Conservation (phyloP, 2,888 invertebrate genomes). For the Galerucella calmariensis region DNA sequence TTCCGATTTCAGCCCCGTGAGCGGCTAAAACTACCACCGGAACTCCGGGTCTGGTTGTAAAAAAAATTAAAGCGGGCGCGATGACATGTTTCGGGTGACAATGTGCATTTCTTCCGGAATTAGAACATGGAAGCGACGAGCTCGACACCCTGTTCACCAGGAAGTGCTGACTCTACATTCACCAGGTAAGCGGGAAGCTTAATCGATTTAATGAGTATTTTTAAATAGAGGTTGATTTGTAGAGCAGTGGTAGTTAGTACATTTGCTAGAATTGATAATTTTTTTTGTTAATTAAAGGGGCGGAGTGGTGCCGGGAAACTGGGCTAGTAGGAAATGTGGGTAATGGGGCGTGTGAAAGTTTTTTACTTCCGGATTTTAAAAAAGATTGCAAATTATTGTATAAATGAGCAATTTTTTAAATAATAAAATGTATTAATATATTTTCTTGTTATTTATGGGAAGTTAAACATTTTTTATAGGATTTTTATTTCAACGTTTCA, state of each 20-base stretch:
- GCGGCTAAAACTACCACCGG: constrained; percentile 27
- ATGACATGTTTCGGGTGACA: constrained; percentile 45
- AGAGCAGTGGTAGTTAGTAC: constrained; percentile 5
- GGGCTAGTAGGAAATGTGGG: constrained; percentile 14
- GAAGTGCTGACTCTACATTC: constrained; percentile 63
- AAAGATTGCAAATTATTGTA: neutral
- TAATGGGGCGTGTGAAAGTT: constrained; percentile 19
- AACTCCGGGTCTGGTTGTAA: constrained; percentile 33
- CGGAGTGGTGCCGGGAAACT: neutral
- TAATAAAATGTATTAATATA: neutral
- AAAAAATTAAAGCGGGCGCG: constrained; percentile 30
- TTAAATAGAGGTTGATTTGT: neutral
- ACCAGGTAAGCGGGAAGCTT: constrained; percentile 55
- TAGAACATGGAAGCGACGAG: constrained; percentile 63
- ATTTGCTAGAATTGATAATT: neutral
- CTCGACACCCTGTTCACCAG: constrained; percentile 61
- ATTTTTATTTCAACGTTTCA: no score
- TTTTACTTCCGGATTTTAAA: constrained; percentile 9
- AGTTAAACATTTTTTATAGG: no score
- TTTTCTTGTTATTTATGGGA: neutral
- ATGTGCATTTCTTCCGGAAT: constrained; percentile 40
- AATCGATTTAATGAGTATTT: constrained; percentile 15
- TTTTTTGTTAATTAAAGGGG: neutral
- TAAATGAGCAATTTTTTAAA: neutral
- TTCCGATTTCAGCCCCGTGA: constrained; percentile 38